Base-by-base conservation (phyloP, 2,888 invertebrate species). In the Alsophila aescularia region DNA sequence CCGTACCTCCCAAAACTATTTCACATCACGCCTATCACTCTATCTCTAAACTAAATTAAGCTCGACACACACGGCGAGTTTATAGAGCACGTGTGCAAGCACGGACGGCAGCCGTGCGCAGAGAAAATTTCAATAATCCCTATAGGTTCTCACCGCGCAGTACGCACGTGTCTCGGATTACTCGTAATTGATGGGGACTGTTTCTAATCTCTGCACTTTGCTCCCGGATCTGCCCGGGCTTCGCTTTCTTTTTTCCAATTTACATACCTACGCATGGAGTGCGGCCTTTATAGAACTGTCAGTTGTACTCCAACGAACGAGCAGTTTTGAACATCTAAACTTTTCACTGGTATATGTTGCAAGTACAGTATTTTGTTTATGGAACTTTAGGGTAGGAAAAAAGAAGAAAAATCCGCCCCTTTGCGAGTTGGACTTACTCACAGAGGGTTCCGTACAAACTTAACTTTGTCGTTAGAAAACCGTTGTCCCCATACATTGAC, bases 161-260 rank as follows among this genome's bases (percentile, higher is more conserved):
- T 61, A 77, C 85, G 86, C 90, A 89, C 90, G 89, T 85, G 88
- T 70, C 74, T 69, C 75, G 90, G 90, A 85, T 90, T 90, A 90
- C 77, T 65, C 70, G 82, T 89, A 90, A 90, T 90, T 89, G 88
- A 90, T 90, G 90, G 85, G 79, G 75, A 73, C 81, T 71, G 74
- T 77, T 81, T 81, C 87, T 90, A 90, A 90, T 89, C 90, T 88
- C 82, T 84, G 85, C 88, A 85, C 87, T 88, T 83, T 84, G 82
- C 80, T 81, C 72, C 66, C 59, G 62, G 68, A 69, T 64, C 67
- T 62, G 67, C 29, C 27, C 31, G 40, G 27, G 24, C 13, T 32
- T 39, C 32, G 40, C n/a, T 10, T 43, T 43, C 43, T 52, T 53
- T 31, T 16, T 14, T 21, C 7, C 29, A 13, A 36, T 52, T 47